Conservation (phyloP, 2,888 invertebrate species). For the Seira ritae region DNA sequence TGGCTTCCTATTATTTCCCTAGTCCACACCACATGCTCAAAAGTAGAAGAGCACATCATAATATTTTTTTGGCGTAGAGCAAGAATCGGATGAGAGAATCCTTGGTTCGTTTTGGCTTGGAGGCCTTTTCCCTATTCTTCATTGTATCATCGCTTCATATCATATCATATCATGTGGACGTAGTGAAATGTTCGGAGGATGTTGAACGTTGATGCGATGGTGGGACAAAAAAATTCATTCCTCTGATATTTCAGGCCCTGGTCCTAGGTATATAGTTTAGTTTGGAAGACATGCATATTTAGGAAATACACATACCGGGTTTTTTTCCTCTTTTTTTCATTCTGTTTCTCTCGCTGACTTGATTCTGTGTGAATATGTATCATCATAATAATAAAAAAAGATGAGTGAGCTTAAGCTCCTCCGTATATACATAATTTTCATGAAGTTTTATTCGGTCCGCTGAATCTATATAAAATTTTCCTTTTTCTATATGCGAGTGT, state of each 20-base stretch:
- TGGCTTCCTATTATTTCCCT: slow-evolving; percentile 14
- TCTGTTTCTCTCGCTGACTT: neutral
- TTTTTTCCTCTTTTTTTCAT: neutral
- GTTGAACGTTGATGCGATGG: neutral
- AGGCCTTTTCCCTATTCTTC: slow-evolving; percentile 15
- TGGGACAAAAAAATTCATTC: slow-evolving; percentile 8
- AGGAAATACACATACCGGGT: neutral
- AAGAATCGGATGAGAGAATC: too few species aligned
- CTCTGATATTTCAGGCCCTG: too few species aligned
- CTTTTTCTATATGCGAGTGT: slow-evolving; percentile 23
- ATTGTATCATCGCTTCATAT: neutral
- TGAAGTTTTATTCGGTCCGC: too few species aligned
- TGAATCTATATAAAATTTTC: neutral
- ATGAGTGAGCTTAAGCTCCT: slow-evolving; percentile 13
- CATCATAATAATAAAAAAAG: slow-evolving; percentile 22
- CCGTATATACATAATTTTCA: neutral
- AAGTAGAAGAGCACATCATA: too few species aligned
- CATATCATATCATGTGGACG: neutral
- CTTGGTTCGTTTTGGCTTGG: neutral
- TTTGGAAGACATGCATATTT: neutral
- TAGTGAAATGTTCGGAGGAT: neutral
- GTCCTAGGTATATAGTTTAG: neutral
- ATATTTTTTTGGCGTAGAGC: slow-evolving; percentile 2
- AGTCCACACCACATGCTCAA: neutral
- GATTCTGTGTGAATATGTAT: slow-evolving; percentile 6